Base-by-base conservation (phyloP, 2,113 vertebrate species). In the Xiphias gladius region DNA sequence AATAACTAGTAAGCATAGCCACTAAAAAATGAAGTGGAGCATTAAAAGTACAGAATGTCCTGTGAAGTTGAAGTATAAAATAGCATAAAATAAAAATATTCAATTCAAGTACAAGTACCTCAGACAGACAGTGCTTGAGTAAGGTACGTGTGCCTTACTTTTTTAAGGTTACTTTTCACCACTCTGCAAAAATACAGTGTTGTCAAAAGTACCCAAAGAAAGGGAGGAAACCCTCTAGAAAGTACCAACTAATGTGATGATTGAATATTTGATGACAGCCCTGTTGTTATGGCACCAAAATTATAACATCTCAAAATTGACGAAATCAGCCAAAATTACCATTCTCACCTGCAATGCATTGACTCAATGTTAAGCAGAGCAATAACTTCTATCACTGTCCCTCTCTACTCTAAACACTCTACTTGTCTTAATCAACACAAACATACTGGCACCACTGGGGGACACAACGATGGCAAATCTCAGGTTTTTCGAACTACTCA, bases 401-500 rank as follows among this genome's bases (percentile, higher is more conserved):
- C 22, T 75, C 65, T 80, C 20, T 62, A 35, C 64, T 82, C 30
- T 19, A 52, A 86, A 81, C 73, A 82, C 12, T 54, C 54, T 67
- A 75, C 84, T 86, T 84, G 74, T 73, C 85, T 77, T 75, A 67
- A 88, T 84, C 55, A 87, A 88, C 75, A 81, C 76, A 86, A 65
- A 81, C 63, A 73, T 48, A 54, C 35, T 54, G n/a, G 43, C 41
- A 39, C 55, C 30, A 37, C 48, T 64, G 70, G 26, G 64, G 70
- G 52, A 70, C 82, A 41, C 61, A 79, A 43, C 67, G 55, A 46
- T 8, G 73, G 46, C 48, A 55, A 26, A 62, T 37, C 68, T 52
- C 59, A 24, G 26, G 30, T 69, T 73, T n/a, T 73, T 74, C 78
- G 79, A 84, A 84, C 64, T 20, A 83, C 62, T 74, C 63, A 59